phyloP scores from a whole-genome alignment of 35 echinoderm and acorn worm genomes.

The Ptychodera flava region DNA sequence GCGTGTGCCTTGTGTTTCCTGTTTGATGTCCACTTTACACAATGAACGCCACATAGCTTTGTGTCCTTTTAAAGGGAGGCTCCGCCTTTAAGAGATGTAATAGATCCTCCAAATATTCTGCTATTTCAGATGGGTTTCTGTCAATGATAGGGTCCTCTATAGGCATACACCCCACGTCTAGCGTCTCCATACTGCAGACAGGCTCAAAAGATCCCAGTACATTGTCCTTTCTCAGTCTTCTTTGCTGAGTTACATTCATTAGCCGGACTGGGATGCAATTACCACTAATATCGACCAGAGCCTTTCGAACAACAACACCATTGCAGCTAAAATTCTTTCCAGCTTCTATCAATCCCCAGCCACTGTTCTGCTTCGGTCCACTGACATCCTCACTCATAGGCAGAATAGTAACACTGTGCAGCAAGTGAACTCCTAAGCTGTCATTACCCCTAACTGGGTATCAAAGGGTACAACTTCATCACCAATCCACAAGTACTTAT shows the following conservation, averaged over 20 bases:
- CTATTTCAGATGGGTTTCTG: not conserved
- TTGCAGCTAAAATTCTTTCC: not conserved
- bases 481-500: not conserved
- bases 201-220: not conserved
- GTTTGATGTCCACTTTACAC: too few relatives aligned
- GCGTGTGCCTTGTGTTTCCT: too few relatives aligned
- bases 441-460: not conserved
- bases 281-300: not conserved
- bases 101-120: constrained; percentile 10
- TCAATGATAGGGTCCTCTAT: not conserved
- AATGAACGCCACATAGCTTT: too few relatives aligned
- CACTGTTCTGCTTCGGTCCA: not conserved
- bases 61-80: too few relatives aligned
- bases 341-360: not conserved
- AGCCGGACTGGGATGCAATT: not conserved
- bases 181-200: not conserved
- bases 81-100: too few relatives aligned
- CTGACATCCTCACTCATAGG: not conserved
- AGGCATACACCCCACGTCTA: not conserved
- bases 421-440: too few relatives aligned
- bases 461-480: not conserved
- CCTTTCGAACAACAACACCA: not conserved
- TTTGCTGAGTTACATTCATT: not conserved
- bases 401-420: not conserved
- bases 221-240: not conserved